These are phyloP conservation scores for Orussus abietinus DNA, from an alignment of 1,140 invertebrate species.

Conservation along the genomic window DNA sequence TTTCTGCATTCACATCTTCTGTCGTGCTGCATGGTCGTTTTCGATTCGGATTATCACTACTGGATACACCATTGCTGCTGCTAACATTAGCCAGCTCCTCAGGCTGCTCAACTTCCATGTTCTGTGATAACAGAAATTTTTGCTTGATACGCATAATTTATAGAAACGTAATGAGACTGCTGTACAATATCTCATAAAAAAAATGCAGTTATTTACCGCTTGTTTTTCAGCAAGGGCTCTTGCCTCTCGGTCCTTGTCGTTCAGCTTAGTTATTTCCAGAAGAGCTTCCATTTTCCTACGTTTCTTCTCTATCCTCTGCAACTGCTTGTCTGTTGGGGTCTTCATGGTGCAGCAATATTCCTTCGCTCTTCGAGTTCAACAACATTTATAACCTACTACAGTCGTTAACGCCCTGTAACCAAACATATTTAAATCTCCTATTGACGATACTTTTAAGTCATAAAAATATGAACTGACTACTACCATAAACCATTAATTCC, in stretches of 20 bases:
- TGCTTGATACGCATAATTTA: too few relatives aligned
- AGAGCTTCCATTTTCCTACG: constrained; percentile 62
- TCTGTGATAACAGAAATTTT: too few relatives aligned
- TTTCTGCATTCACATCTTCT: constrained; percentile 4
- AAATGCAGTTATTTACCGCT: constrained; percentile 16
- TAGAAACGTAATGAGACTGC: too few relatives aligned
- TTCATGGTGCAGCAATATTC: too few relatives aligned
- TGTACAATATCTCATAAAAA: constrained; percentile 2
- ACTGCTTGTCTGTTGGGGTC: constrained; percentile 44
- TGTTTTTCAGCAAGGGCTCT: constrained; percentile 24
- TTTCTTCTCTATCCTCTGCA: constrained; percentile 59
- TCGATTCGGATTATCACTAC: constrained; percentile 7
- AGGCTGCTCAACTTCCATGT: not conserved
- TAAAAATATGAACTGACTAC: too few relatives aligned
- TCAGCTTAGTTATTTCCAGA: constrained; percentile 59
- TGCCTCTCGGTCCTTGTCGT: constrained; percentile 54
- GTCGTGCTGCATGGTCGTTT: constrained; percentile 24
- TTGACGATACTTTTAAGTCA: too few relatives aligned
- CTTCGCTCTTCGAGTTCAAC: too few relatives aligned
- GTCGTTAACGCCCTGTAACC: too few relatives aligned
- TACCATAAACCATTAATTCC: too few relatives aligned
- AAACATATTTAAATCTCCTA: too few relatives aligned
- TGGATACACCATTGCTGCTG: not conserved
- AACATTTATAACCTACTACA: too few relatives aligned
- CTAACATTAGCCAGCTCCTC: constrained; percentile 1